Base-by-base conservation (phyloP, 2,113 vertebrate species). In the Verasper variegatus region DNA sequence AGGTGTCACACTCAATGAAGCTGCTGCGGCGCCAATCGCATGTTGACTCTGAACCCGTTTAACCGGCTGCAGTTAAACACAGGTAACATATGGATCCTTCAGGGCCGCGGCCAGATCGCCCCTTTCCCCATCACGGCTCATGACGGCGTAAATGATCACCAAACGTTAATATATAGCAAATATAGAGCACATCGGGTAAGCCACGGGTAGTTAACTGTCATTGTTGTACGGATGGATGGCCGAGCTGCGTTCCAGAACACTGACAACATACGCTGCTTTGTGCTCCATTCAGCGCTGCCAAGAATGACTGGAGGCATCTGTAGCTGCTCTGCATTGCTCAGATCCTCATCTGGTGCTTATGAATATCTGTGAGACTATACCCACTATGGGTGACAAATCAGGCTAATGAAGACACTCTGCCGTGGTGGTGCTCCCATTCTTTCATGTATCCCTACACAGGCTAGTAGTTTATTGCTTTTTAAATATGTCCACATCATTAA, bases 161-260 rank as follows among this genome's bases (percentile, higher is more conserved):
- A 42, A 58, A 2, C 6, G 7, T 51, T 86, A 73, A 90, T 86
- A 83, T 86, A 86, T 81, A 86, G 89, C 73, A 81, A 82, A 80
- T 66, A 84, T 31, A 74, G 74, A 77, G 64, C 82, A 61, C 81
- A 65, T 52, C 23, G 77, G 49, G 72, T 78, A 85, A 90, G 84
- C 78, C 74, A 86, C 6, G 84, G 84, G 84, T 90, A 90, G 90
- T 87, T 89, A 90, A 90, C 80, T 80, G 86, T 88, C 89, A 89
- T 87, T 85, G 86, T 88, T 78, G 88, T 74, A 68, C 14, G 85
- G 85, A 83, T 88, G 87, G 88, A 89, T 88, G 81, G 83, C 67
- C 73, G 79, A 87, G 78, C 82, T 68, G 71, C 80, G 71, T 88
- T 92, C 82, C 92, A 91, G 75, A 90, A 87, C 82, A 73, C 72